Conservation (phyloP, 2,888 invertebrate species). For the Macaria liturata region DNA sequence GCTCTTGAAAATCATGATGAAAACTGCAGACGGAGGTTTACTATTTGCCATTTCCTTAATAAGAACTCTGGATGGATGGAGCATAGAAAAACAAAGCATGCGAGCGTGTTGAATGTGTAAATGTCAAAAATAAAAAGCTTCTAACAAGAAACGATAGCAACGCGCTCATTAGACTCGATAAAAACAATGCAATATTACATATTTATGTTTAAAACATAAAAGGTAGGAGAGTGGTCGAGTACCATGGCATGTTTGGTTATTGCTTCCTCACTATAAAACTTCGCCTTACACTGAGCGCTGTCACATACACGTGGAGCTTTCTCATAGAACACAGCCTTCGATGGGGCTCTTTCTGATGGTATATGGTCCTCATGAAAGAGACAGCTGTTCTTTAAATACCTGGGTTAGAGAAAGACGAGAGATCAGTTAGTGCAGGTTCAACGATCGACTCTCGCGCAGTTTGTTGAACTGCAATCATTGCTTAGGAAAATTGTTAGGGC, state of each 20-base stretch:
- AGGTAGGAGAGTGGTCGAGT: constrained; percentile 47
- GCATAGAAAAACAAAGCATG: not conserved
- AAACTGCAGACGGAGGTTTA: no score
- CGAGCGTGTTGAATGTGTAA: not conserved
- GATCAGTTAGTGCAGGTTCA: constrained; percentile 76
- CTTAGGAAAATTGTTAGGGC: constrained; percentile 77
- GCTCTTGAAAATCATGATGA: no score
- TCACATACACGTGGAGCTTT: constrained; percentile 39
- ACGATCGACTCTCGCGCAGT: constrained; percentile 79
- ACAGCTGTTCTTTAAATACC: constrained; percentile 34
- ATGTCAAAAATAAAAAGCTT: not conserved
- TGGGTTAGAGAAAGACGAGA: constrained; percentile 57
- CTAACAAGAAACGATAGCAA: constrained; percentile 28
- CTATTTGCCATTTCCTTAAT: no score
- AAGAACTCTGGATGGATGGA: no score
- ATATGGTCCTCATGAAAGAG: constrained; percentile 58
- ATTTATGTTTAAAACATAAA: constrained; percentile 52
- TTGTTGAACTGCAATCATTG: constrained; percentile 81
- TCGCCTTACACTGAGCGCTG: constrained; percentile 46
- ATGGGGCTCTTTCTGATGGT: constrained; percentile 59
- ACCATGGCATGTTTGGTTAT: constrained; percentile 33
- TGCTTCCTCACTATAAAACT: constrained; percentile 38
- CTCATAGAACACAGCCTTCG: constrained; percentile 56
- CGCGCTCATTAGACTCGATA: constrained; percentile 31
- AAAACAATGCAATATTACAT: constrained; percentile 44